Base-by-base conservation (phyloP, 2,888 invertebrate genomes). In the Hypercompe scribonia region DNA sequence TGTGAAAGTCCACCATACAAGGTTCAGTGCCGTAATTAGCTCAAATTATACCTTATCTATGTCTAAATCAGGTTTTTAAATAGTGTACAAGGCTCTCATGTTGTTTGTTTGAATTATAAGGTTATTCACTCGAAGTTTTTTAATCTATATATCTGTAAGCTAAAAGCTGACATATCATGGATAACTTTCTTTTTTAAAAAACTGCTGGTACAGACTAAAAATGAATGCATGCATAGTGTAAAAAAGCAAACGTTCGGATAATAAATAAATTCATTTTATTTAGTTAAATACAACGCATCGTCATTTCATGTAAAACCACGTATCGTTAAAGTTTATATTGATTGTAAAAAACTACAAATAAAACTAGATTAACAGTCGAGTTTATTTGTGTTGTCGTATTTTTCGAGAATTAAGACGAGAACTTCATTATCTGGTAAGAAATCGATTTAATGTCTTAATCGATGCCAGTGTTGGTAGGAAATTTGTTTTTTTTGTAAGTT, bases 381-480 rank as follows among this genome's bases (percentile, higher is more conserved):
- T 90, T 89, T 90, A 87, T 91, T 90, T 89, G 86, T 82, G 78
- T 82, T 84, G 80, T 83, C 84, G 85, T 89, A 88, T 89, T 88
- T 84, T 84, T 82, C 83, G 74, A 82, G 85, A 82, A 88, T 82
- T 87, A 86, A 87, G 82, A 79, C 84, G 83, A 85, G 81, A 84
- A 85, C 85, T 90, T 85, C 87, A 89, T 90, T 89, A 86, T 84
- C 81, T 78, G 80, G 79, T 79, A 82, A 86, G 87, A 86, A 87
- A 88, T 87, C 81, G 84, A 86, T 90, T 88, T 90, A 83, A 90
- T 87, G 91, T 90, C 91, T 91, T 85, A 89, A 91, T 91, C 87
- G 84, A 88, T 61, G 67, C 71, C 69, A 73, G 73, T 75, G 74
- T 76, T 78, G 61, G 66, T 54, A 50, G 28, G 71, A 81, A 74